Conservation (phyloP, 1,140 invertebrate genomes). For the Frieseomelitta varia region DNA sequence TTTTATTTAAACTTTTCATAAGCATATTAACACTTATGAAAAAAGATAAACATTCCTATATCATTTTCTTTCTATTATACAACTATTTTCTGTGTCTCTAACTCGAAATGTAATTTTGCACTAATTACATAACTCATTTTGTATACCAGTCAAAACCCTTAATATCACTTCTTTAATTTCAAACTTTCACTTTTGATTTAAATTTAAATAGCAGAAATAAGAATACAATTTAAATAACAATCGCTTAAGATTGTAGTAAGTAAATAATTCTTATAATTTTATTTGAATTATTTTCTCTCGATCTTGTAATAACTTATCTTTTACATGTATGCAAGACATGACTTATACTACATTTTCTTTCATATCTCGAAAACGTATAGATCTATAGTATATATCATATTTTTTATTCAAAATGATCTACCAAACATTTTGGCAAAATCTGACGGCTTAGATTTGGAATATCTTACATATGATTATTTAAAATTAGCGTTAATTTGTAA, state of each 20-base stretch:
- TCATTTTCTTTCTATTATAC: no score
- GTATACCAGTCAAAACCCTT: background rate
- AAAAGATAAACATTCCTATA: no score
- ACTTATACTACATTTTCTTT: background rate
- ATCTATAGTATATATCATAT: no score
- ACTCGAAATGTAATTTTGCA: no score
- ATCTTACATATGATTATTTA: background rate
- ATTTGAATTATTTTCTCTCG: background rate
- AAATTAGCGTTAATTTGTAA: background rate
- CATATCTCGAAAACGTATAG: background rate
- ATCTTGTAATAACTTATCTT: background rate
- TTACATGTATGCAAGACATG: no score
- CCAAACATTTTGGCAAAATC: no score
- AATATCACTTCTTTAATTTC: background rate
- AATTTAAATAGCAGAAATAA: background rate
- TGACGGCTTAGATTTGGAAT: no score
- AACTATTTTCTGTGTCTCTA: no score
- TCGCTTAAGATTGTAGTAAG: background rate
- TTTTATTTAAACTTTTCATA: no score
- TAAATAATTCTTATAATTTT: background rate
- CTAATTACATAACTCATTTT: no score
- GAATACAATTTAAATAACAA: background rate
- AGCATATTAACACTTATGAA: no score
- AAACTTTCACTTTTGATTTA: background rate
- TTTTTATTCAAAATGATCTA: no score